A percentile compares a stretch with the other conserved stretches of the same genome.
phyloP scores from a whole-genome alignment of 1,140 invertebrate genomes.

The Leguminivora glycinivorella region DNA sequence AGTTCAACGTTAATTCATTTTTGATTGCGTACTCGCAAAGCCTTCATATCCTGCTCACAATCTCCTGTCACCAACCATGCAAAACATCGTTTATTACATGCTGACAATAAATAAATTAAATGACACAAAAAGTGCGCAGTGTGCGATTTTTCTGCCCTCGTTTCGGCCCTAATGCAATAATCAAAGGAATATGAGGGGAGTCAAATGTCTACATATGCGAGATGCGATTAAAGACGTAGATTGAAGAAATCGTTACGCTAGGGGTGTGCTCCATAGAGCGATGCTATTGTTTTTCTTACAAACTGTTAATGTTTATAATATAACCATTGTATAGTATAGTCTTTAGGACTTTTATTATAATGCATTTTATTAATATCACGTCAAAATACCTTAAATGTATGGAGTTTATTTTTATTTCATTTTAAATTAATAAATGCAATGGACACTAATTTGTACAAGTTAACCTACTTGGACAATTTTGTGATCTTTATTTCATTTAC shows the following conservation, averaged over 20 bases:
- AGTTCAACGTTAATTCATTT: slow-evolving; percentile 40
- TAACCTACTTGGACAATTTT: too few relatives aligned
- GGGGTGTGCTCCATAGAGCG: slow-evolving; percentile 39
- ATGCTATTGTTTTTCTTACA: slow-evolving; percentile 2
- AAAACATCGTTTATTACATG: slow-evolving; percentile 69
- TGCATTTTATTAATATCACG: too few relatives aligned
- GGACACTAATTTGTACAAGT: too few relatives aligned
- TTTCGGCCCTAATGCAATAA: slow-evolving; percentile 71
- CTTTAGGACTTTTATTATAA: background rate
- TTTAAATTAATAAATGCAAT: too few relatives aligned
- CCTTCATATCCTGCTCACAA: slow-evolving; percentile 47
- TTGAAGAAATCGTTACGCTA: slow-evolving; percentile 54
- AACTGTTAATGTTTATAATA: background rate
- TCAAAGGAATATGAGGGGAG: slow-evolving; percentile 75
- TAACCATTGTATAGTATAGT: background rate
- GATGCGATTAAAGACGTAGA: slow-evolving; percentile 68
- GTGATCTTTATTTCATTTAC: too few relatives aligned
- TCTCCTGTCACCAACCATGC: slow-evolving; percentile 50
- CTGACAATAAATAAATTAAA: slow-evolving; percentile 74
- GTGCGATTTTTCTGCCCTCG: slow-evolving; percentile 60
- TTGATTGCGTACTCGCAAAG: slow-evolving; percentile 49
- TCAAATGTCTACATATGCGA: slow-evolving; percentile 71
- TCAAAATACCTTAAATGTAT: too few relatives aligned
- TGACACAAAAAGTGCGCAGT: slow-evolving; percentile 68
- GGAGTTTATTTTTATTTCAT: too few relatives aligned